A percentile compares a stretch with the other conserved stretches of the same genome.
Conservation (phyloP, 1,140 invertebrate genomes). For the Drosophila gunungcola region DNA sequence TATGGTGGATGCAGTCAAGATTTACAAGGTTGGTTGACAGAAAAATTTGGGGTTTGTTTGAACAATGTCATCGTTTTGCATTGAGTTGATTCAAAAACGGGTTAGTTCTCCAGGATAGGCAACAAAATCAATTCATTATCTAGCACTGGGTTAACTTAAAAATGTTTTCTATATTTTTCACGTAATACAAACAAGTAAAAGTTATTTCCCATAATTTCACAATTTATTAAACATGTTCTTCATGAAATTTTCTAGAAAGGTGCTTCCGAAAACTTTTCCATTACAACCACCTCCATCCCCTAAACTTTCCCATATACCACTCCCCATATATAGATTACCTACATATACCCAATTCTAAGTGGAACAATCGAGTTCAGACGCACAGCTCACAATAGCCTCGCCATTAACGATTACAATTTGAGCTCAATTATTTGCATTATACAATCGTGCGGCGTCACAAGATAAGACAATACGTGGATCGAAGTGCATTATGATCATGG, state of each 20-base stretch:
- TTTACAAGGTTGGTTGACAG: background rate
- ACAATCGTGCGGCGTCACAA: conserved; percentile 43
- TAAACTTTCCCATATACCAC: conserved; percentile 9
- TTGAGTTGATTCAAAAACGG: too few relatives aligned
- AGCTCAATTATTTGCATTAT: conserved; percentile 71
- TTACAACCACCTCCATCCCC: background rate
- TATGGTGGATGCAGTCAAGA: background rate
- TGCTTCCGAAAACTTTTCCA: conserved; percentile 15
- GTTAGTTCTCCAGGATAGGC: background rate
- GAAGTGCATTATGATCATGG: conserved; percentile 61
- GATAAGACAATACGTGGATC: conserved; percentile 52
- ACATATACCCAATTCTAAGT: conserved; percentile 38
- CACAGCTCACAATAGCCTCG: conserved; percentile 53
- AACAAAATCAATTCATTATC: too few relatives aligned
- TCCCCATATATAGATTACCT: conserved; percentile 14
- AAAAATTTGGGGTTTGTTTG: background rate
- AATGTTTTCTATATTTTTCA: too few relatives aligned
- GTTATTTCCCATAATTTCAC: too few relatives aligned
- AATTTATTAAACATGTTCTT: background rate
- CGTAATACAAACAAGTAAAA: too few relatives aligned
- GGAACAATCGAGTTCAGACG: conserved; percentile 56
- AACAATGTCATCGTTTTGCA: background rate
- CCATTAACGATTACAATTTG: conserved; percentile 60
- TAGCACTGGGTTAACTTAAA: too few relatives aligned
- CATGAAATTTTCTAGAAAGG: background rate